Base-by-base conservation (phyloP, 2,888 invertebrate species). In the Aspidiotus destructor region DNA sequence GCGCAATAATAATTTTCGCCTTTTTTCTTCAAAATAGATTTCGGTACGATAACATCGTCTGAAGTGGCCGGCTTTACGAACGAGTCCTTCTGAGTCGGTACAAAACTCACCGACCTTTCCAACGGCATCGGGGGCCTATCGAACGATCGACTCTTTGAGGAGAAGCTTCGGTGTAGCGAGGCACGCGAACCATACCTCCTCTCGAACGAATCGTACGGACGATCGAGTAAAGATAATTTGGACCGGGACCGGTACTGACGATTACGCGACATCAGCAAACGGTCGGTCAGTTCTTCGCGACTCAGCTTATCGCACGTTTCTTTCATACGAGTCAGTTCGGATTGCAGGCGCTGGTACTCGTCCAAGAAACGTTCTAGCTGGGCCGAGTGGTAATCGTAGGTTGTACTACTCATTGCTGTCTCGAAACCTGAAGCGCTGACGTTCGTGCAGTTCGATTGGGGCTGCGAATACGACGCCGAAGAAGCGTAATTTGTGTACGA, bases 301-400 rank as follows among this genome's bases (percentile, higher is more conserved):
- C 60, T 67, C 48, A 48, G 48, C 48, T 48, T 48, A 2, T 88
- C 87, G 75, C 88, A 84, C 28, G 86, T 86, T 75, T 87, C 86
- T 74, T 88, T 89, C 88, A 89, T 88, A 76, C 85, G 85, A 70
- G 86, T 87, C 72, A 89, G 79, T 76, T 89, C 87, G 75, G 87
- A 86, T 75, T 89, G 86, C 69, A 89, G 80, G 73, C 82, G 85
- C 73, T 88, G 82, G 75, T 89, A 89, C 75, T 89, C 89, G 74
- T 89, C 87, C 58, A 89, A 81, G 76, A 89, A 89, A 69, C 85
- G 82, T 75, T 89, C 89, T 71, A 89, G 78, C 75, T 89, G 88
- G 15, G 88, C 86, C 0, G 89, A 87, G 76, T 88, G 86, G 74
- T 88, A 88, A 75, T 89, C 88, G 76, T 86, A 88, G 16, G 83